Conservation (phyloP, 2,797 vertebrate species). For the Aeoliscus strigatus region DNA sequence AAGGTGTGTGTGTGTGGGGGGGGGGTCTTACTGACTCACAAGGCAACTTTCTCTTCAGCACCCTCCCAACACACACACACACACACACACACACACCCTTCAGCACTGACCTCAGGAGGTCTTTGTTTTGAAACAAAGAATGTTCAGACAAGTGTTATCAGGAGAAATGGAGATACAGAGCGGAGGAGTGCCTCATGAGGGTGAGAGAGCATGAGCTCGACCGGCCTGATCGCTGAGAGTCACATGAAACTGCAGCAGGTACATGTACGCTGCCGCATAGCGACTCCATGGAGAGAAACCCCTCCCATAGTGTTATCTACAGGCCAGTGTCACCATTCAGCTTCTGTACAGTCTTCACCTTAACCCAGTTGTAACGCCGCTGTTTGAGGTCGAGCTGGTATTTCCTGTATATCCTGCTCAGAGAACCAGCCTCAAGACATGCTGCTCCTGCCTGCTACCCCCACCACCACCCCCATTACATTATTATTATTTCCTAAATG, state of each 20-base stretch:
- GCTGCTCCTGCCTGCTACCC: conserved; percentile 19
- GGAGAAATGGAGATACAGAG: conserved; percentile 61
- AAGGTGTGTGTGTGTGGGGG: too few species aligned
- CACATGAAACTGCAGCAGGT: not conserved
- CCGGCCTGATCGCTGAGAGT: conserved; percentile 22
- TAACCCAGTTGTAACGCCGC: conserved; percentile 43
- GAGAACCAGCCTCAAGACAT: conserved; percentile 27
- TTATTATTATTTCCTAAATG: conserved; percentile 13
- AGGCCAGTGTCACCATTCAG: not conserved
- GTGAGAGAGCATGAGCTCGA: conserved; percentile 18
- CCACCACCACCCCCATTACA: conserved; percentile 14
- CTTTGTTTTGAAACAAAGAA: conserved; percentile 76
- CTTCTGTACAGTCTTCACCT: conserved; percentile 5
- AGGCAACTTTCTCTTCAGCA: too few species aligned
- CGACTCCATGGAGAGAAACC: too few species aligned
- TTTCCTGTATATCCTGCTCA: conserved; percentile 75
- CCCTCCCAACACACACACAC: too few species aligned
- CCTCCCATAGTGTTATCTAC: not conserved
- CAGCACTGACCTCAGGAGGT: conserved; percentile 64
- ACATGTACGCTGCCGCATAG: too few species aligned
- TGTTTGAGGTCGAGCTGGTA: conserved; percentile 70
- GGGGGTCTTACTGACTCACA: too few species aligned
- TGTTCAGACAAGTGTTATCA: conserved; percentile 71
- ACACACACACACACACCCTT: conserved; percentile 6
- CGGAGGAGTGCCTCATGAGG: conserved; percentile 29